phyloP scores from a whole-genome alignment of 1,140 invertebrate genomes.

The Asobara japonica region DNA sequence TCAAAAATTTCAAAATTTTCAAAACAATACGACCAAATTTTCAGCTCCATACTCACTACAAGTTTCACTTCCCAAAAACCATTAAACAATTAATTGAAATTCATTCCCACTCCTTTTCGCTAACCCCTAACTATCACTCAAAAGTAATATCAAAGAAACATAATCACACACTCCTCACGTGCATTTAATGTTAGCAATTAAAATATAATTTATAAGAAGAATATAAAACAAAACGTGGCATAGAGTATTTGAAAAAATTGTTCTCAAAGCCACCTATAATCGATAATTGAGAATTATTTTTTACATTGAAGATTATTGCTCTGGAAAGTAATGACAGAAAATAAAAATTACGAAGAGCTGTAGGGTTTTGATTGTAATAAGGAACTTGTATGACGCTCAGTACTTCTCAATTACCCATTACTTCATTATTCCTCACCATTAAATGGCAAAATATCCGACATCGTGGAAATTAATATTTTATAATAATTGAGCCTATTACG shows the following conservation, averaged over 20 bases:
- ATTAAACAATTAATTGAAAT: too few relatives aligned
- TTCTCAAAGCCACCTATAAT: not conserved
- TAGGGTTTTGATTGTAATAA: not conserved
- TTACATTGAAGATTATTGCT: not conserved
- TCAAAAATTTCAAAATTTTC: too few relatives aligned
- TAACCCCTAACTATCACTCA: not conserved
- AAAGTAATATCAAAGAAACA: slow-evolving; percentile 1
- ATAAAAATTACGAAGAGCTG: not conserved
- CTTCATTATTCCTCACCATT: too few relatives aligned
- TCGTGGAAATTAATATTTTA: too few relatives aligned
- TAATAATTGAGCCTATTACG: too few relatives aligned
- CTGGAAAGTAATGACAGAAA: not conserved
- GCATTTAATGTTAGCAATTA: not conserved
- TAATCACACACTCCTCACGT: slow-evolving; percentile 8
- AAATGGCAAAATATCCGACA: too few relatives aligned
- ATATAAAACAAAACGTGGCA: not conserved
- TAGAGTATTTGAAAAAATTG: not conserved
- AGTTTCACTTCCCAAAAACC: too few relatives aligned
- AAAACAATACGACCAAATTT: too few relatives aligned
- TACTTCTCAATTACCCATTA: too few relatives aligned
- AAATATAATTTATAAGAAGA: not conserved
- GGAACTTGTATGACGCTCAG: too few relatives aligned
- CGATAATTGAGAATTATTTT: slow-evolving; percentile 9
- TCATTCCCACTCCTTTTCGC: not conserved
- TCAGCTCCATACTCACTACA: too few relatives aligned